Evolutionary conservation across 2,113 vertebrate genomes (phyloP).

Genomic region (Tamias sibiricus): DNA sequence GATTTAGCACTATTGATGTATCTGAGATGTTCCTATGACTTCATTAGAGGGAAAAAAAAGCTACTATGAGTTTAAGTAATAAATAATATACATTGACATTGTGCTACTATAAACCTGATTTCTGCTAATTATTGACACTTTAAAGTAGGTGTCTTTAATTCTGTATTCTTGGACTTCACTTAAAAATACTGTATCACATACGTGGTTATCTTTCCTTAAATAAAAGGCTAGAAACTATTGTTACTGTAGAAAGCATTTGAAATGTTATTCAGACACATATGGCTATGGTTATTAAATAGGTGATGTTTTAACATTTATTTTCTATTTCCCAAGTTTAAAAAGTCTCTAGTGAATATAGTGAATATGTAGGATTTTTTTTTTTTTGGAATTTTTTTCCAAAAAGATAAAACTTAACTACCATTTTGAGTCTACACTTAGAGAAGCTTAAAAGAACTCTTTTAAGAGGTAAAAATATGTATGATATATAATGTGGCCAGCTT

Average conservation of each 20-base stretch:
- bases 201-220: background rate
- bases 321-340: background rate
- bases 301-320: background rate
- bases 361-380: slow-evolving; percentile 13
- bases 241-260: background rate
- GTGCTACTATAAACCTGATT: background rate
- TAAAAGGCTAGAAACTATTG: background rate
- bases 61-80: background rate
- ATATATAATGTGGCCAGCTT: background rate
- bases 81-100: background rate
- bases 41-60: background rate
- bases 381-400: background rate
- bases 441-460: background rate
- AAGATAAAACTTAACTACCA: background rate
- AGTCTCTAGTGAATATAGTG: background rate
- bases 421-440: background rate
- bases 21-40: background rate
- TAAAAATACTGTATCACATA: background rate
- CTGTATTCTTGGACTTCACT: background rate
- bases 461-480: background rate
- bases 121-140: background rate
- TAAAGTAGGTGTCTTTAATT: slow-evolving; percentile 22
- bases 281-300: background rate
- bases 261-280: background rate
- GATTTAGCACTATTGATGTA: background rate